Evolutionary conservation across 2,888 invertebrate species (phyloP).

Genomic region (Onthophagus sagittarius): DNA sequence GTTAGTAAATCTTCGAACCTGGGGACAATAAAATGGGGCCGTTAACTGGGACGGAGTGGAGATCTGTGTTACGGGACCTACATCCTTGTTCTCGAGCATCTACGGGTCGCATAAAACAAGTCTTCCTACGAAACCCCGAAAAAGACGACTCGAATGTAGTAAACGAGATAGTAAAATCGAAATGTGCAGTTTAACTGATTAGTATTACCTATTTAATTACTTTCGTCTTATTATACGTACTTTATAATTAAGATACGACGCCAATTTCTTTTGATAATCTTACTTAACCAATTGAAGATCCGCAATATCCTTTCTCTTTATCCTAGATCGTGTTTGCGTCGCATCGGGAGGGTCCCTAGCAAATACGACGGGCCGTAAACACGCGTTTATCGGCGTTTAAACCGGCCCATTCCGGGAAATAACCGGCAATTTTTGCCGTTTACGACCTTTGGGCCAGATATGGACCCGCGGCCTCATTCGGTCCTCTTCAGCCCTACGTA

Average conservation of each 20-base stretch:
- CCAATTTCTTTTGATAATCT: not conserved
- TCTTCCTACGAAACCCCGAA: not conserved
- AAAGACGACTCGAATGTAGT: not conserved
- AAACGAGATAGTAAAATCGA: not conserved
- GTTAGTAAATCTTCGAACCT: constrained; percentile 12
- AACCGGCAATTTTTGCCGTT: constrained; percentile 12
- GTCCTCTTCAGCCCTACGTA: not conserved
- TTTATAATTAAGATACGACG: too few species aligned
- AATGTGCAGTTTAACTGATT: not conserved
- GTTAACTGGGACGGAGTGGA: constrained; percentile 6
- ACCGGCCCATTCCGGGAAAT: constrained; percentile 11
- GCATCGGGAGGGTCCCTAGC: not conserved
- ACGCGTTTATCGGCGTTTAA: constrained; percentile 15
- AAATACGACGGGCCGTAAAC: constrained; percentile 8
- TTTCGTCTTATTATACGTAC: not conserved
- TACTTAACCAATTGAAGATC: not conserved
- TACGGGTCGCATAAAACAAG: not conserved
- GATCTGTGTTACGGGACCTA: constrained; percentile 3
- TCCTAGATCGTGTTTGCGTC: not conserved
- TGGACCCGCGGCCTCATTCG: not conserved
- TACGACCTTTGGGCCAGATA: constrained; percentile 7
- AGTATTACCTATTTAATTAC: not conserved
- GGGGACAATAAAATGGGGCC: not conserved
- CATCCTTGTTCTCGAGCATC: not conserved
- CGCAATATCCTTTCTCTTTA: not conserved